Percentiles rank a stretch among this genome's conserved stretches.
Evolutionary conservation across 2,888 invertebrate genomes (phyloP).

Genomic region (Margaritifera margaritifera): DNA sequence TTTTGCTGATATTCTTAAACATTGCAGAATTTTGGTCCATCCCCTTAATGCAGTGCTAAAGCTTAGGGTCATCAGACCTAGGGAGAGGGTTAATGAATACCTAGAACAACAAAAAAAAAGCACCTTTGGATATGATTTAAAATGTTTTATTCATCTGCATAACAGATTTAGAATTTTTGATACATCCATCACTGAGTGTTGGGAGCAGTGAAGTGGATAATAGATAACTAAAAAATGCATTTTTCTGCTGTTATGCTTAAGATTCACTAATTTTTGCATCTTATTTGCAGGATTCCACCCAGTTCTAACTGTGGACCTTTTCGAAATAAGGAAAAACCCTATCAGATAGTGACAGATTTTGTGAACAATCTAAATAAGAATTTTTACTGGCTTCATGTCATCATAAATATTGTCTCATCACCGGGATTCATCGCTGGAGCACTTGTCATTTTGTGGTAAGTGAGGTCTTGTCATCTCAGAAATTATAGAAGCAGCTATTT

Average conservation of each 20-base stretch:
- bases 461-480: background rate
- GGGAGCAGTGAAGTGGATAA: too few relatives aligned
- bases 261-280: background rate
- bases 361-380: constrained; percentile 48
- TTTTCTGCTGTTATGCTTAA: background rate
- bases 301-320: constrained; percentile 68
- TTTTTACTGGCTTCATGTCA: constrained; percentile 34
- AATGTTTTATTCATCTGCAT: too few relatives aligned
- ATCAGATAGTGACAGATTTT: constrained; percentile 56
- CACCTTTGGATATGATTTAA: too few relatives aligned
- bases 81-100: too few relatives aligned
- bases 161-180: too few relatives aligned
- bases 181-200: too few relatives aligned
- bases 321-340: constrained; percentile 50
- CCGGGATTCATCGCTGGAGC: constrained; percentile 64
- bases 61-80: too few relatives aligned
- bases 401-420: constrained; percentile 61
- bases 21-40: too few relatives aligned
- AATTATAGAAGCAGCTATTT: background rate
- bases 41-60: too few relatives aligned
- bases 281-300: constrained; percentile 56
- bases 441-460: constrained; percentile 63
- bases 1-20: too few relatives aligned
- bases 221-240: too few relatives aligned
- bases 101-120: too few relatives aligned